These are phyloP conservation scores for Colinus virginianus DNA, from an alignment of 2,113 vertebrate species.

Conservation along the genomic window DNA sequence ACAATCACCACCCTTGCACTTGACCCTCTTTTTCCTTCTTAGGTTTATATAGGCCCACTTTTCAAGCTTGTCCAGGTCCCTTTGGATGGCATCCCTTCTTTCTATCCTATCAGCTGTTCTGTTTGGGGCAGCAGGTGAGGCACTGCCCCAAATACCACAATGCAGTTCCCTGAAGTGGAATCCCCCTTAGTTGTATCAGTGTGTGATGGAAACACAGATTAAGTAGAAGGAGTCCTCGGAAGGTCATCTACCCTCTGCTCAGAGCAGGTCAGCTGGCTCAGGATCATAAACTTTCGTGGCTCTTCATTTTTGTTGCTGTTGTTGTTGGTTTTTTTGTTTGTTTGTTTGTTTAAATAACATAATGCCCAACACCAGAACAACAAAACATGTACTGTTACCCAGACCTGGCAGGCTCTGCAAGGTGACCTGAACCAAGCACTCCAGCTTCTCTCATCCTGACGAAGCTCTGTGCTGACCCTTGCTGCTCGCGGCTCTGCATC, in stretches of 20 bases:
- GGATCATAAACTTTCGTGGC: background rate
- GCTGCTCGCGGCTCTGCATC: background rate
- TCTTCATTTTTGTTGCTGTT: background rate
- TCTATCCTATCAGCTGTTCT: background rate
- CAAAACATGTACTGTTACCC: background rate
- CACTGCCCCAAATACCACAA: background rate
- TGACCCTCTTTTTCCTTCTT: background rate
- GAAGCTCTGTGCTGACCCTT: background rate
- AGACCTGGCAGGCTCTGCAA: background rate
- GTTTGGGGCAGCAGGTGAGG: background rate
- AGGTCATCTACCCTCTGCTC: background rate
- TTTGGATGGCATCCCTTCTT: background rate
- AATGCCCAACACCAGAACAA: background rate
- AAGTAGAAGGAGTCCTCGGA: background rate
- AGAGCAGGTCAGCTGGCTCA: no score
- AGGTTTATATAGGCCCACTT: background rate
- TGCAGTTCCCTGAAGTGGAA: background rate
- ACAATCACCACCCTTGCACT: no score
- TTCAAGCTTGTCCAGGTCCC: background rate
- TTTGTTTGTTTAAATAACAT: background rate
- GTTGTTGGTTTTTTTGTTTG: background rate
- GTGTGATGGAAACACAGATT: background rate
- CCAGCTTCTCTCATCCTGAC: background rate
- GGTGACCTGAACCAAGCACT: background rate
- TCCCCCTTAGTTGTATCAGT: background rate